Base-by-base conservation (phyloP, 1,140 invertebrate species). In the Andrena cerasifolii region DNA sequence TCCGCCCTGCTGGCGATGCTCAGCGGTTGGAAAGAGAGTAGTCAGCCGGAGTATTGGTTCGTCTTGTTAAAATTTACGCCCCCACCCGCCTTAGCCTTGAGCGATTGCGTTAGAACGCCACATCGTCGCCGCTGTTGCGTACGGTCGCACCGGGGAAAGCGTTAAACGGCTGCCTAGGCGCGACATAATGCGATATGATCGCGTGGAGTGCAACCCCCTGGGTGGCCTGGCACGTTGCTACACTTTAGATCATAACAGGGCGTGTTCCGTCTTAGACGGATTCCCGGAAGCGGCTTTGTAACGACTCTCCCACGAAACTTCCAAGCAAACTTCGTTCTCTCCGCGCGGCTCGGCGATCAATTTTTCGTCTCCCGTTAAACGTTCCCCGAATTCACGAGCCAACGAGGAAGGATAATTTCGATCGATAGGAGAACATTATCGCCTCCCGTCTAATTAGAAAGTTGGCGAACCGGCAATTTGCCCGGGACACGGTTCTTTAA, bases 231-330 rank as follows among this genome's bases (percentile, higher is more conserved):
- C 45, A 40, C 24, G 36, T 36, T 18, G 16, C 66, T 51, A 63
- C 36, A 28, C 74, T 36, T 72, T 72, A 47, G 21, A 68, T 65
- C 68, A n/a, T 58, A 79, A 45, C 21, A 21, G n/a, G 4, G 2
- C 12, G 49, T 49, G 68, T 65, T 45, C 0, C 68, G 56, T 82
- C 80, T 82, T 63, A 40, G 43, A 21, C 26, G 47, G 36, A 80
- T 63, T 63, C 45, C 24, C 31, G 56, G 80, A 83, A 84, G 71
- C 77, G 36, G 71, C 67, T 83, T 80, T 80, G 80, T 45, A 80
- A 77, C 66, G 56, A 49, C 56, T 68, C 54, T 12, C 43, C 14
- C 43, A 18, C n/a, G n/a, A 6, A 47, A 65, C 40, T 65, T 33
- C 0, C 7, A 12, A 10, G 6, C 12, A 28, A 82, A 72, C 53